Base-by-base conservation (phyloP, 2,113 vertebrate species). In the Peucedramus taeniatus region DNA sequence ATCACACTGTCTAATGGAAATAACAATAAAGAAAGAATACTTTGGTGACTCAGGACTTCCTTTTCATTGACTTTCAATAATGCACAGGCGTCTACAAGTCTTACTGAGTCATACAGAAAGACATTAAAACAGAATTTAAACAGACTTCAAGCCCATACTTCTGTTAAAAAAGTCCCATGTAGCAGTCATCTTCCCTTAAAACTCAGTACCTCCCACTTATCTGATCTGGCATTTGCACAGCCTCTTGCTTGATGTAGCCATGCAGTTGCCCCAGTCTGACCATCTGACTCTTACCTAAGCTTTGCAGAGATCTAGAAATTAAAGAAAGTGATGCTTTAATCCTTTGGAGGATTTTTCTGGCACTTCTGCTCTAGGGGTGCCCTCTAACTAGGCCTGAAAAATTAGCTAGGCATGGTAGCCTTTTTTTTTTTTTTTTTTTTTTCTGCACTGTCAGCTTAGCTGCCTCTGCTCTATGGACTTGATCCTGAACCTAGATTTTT, bases 11-110 rank as follows among this genome's bases (percentile, higher is more conserved):
- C 42, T 91, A 84, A 89, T 70, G 28, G 53, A 83, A 89, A 78
- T 71, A 89, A 59, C 47, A 53, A 27, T 77, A 66, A 87, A 72
- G 33, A 42, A 80, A 78, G 74, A 76, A 37, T 78, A 54, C 51
- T 91, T 59, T 4, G 3, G 20, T 96, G 87, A 70, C 74, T 91
- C 74, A 57, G 51, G 44, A 44, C 64, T 83, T 83, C 80, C 68
- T 88, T 82, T 44, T 74, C 51, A 90, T 89, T 95, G 90, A 81
- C 83, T 92, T 91, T 61, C 68, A 90, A 69, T 90, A 88, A 76
- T 42, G 44, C 27, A 63, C 18, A 87, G 64, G 76, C 9, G 1
- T 81, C 93, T 89, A 14, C 44, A 72, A 59, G 74, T 92, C 80
- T 89, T 87, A 77, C 35, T 15, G 54, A 84, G 74, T 79, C 74